phyloP scores from a whole-genome alignment of 2,888 invertebrate species.

The Cryptocephalus moraei region DNA sequence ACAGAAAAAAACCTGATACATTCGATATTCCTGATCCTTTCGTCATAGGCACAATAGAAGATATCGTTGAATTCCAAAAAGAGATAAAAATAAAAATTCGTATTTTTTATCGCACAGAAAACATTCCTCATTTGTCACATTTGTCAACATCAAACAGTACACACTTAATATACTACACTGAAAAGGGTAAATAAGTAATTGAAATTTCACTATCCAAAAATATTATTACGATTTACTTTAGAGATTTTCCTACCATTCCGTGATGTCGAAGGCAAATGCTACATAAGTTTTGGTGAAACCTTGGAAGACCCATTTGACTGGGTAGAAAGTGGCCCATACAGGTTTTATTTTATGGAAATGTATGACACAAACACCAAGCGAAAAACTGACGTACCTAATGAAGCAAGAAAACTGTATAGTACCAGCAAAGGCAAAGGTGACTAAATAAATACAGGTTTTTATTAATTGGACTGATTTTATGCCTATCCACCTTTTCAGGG shows the following conservation, averaged over 20 bases:
- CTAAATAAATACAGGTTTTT: neutral
- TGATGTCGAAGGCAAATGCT: constrained; percentile 59
- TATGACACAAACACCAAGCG: constrained; percentile 48
- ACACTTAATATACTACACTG: constrained; percentile 67
- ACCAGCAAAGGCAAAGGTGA: constrained; percentile 52
- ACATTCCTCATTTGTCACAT: constrained; percentile 46
- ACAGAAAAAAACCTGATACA: constrained; percentile 70
- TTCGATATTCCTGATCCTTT: constrained; percentile 65
- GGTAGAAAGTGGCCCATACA: constrained; percentile 51
- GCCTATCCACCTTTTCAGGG: neutral
- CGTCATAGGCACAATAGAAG: constrained; percentile 57
- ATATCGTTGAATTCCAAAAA: constrained; percentile 39
- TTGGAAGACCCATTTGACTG: constrained; percentile 48
- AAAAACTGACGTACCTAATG: constrained; percentile 51
- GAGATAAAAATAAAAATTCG: constrained; percentile 55
- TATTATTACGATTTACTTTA: constrained; percentile 17
- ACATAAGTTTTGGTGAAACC: constrained; percentile 51
- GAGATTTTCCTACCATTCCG: constrained; percentile 47
- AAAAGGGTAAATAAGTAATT: constrained; percentile 45
- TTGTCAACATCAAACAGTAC: constrained; percentile 23
- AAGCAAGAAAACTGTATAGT: constrained; percentile 47
- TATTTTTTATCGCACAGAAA: constrained; percentile 66
- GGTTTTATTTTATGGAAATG: constrained; percentile 65
- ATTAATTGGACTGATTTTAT: neutral
- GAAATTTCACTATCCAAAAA: neutral